Base-by-base conservation (phyloP, 2,888 invertebrate genomes). In the Trichogramma evanescens region DNA sequence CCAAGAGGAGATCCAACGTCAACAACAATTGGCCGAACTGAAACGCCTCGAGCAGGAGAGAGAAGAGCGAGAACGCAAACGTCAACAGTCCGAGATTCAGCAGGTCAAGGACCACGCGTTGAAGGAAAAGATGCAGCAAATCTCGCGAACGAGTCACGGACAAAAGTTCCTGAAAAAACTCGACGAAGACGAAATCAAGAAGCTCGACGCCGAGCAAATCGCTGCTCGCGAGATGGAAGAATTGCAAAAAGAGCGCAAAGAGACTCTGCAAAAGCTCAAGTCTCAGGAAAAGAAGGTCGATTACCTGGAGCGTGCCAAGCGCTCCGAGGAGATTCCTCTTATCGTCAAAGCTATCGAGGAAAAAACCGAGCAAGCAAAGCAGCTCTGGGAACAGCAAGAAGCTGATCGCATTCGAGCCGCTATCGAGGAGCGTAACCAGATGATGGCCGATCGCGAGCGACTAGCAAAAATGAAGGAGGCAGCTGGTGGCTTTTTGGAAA, bases 221-320 rank as follows among this genome's bases (percentile, higher is more conserved):
- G 92, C 96, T 6, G 89, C 89, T 38, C 87, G 89, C 46, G 96
- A 97, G 75, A 91, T 92, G 0, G 95, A 94, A 70, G 95, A 95
- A 72, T 74, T 95, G 67, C 91, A 95, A 80, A 95, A 95, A 71
- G 98, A 98, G 76, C 88, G 95, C 40, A 88, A 92, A 53, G 98
- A 98, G 74, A 82, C 95, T 70, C 91, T 93, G 72, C 90, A 93
- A 10, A 89, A 93, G 69, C 84, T 98, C 55, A 95, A 95, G 74
- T 90, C 93, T 0, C 96, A 97, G 74, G 97, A 98, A 78, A 97
- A 97, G 81, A 97, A 96, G 82, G 89, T 94, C 57, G 98, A 99
- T 78, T 95, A 97, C 78, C 87, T 93, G 70, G 96, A 97, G 75
- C 85, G 99, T 56, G 98, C 98, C 6, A 95, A 96, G 74, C 89